Percentiles rank a stretch among this genome's conserved stretches.
Conservation (phyloP, 2,797 vertebrate genomes). For the Phalloptychus januarius region DNA sequence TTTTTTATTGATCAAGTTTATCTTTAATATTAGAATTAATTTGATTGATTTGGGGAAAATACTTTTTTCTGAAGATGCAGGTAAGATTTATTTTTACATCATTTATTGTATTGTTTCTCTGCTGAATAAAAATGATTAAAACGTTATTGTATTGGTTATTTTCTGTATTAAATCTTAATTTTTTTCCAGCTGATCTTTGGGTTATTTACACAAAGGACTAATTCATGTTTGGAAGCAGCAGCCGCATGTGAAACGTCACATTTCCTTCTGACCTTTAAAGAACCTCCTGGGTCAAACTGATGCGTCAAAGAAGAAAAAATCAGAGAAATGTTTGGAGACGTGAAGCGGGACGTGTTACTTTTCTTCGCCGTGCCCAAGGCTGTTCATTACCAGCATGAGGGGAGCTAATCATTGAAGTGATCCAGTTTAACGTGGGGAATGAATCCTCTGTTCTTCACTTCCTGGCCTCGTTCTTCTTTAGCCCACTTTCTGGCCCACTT, state of each 20-base stretch:
- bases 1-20: background rate
- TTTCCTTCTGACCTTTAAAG: conserved; percentile 4
- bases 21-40: background rate
- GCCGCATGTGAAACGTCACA: background rate
- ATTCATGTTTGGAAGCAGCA: background rate
- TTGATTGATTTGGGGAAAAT: background rate
- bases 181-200: background rate
- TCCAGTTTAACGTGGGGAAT: conserved; percentile 74
- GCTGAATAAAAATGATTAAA: background rate
- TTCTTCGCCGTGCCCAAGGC: conserved; percentile 74
- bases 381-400: conserved; percentile 71
- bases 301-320: conserved; percentile 23
- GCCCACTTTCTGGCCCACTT: conserved; percentile 81
- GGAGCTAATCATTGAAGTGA: conserved; percentile 70
- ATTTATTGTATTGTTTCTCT: background rate
- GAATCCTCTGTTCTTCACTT: conserved; percentile 49
- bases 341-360: conserved; percentile 41
- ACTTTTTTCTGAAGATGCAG: background rate
- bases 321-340: background rate
- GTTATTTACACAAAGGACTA: background rate
- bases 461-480: conserved; percentile 75
- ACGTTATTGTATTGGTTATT: background rate
- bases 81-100: background rate
- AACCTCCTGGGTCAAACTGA: background rate
- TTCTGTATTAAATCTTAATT: background rate